A percentile compares a stretch with the other conserved stretches of the same genome.
Evolutionary conservation across 2,888 invertebrate species (phyloP).

Genomic region (Linyphia triangularis): DNA sequence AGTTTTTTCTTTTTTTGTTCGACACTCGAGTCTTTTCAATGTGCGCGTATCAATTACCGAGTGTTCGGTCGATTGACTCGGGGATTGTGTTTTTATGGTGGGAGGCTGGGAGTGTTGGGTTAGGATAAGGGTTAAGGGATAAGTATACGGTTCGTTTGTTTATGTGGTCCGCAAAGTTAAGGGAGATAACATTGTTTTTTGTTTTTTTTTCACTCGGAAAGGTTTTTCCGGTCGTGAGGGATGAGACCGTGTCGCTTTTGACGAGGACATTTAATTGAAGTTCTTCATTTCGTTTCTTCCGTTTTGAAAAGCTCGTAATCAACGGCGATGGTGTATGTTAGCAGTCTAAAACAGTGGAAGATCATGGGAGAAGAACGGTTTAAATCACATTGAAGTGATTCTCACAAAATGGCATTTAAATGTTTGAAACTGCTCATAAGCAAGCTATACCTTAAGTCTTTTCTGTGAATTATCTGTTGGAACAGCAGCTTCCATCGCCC

Average conservation of each 20-base stretch:
- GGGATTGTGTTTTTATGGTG: slow-evolving; percentile 31
- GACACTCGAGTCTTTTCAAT: slow-evolving; percentile 42
- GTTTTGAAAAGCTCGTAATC: too few relatives aligned
- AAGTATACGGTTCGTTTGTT: background rate
- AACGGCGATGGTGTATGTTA: too few relatives aligned
- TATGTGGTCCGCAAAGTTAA: background rate
- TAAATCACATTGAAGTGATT: too few relatives aligned
- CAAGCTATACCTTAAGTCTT: too few relatives aligned
- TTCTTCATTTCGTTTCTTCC: too few relatives aligned
- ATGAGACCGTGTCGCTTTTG: background rate
- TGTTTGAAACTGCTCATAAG: too few relatives aligned
- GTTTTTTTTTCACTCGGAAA: background rate
- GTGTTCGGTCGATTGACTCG: slow-evolving; percentile 68
- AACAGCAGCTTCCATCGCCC: too few relatives aligned
- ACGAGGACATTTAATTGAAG: too few relatives aligned
- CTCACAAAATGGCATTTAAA: too few relatives aligned
- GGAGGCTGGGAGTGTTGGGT: background rate
- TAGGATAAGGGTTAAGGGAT: background rate
- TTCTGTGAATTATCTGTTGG: too few relatives aligned
- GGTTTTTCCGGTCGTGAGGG: background rate
- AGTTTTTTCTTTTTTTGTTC: background rate
- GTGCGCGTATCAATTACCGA: slow-evolving; percentile 61
- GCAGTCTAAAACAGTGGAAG: too few relatives aligned
- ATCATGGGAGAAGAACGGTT: too few relatives aligned
- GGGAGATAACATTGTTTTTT: background rate